Percentiles rank a stretch among this genome's conserved stretches.
Conservation (phyloP, 2,888 invertebrate species). For the Chaetogeoica ovagalla region DNA sequence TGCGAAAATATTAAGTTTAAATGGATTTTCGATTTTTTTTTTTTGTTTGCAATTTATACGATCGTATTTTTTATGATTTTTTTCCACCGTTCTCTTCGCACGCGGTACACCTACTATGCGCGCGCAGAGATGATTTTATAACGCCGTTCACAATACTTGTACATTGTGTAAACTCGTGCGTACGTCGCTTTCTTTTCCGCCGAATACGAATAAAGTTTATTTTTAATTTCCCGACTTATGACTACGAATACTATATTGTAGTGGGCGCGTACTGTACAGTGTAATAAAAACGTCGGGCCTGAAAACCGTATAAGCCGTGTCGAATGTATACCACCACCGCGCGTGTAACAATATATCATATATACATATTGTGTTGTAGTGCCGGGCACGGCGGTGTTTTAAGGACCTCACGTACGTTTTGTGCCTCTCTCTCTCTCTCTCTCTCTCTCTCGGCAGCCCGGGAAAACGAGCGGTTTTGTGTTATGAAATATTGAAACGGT, state of each 20-base stretch:
- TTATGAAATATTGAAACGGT: conserved; percentile 47
- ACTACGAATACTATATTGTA: no score
- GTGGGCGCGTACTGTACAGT: no score
- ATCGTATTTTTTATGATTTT: neutral
- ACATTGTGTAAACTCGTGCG: no score
- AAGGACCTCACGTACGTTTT: conserved; percentile 31
- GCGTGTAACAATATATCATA: conserved; percentile 19
- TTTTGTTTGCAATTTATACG: no score
- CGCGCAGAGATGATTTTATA: no score
- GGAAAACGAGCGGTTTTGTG: neutral
- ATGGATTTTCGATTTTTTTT: neutral
- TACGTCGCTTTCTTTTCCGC: no score
- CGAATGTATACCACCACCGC: neutral
- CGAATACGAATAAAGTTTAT: no score
- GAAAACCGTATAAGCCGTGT: conserved; percentile 8
- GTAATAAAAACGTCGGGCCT: neutral
- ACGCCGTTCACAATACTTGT: no score
- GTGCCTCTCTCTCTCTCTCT: conserved; percentile 10
- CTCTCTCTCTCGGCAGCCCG: conserved; percentile 9
- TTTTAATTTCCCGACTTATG: no score
- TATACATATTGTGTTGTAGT: neutral
- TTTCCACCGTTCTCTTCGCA: no score
- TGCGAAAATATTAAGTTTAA: conserved; percentile 6
- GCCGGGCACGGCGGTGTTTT: neutral
- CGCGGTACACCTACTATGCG: no score